Percentiles rank a stretch among this genome's conserved stretches.
Conservation (phyloP, 2,113 vertebrate species). For the Amia ocellicauda region DNA sequence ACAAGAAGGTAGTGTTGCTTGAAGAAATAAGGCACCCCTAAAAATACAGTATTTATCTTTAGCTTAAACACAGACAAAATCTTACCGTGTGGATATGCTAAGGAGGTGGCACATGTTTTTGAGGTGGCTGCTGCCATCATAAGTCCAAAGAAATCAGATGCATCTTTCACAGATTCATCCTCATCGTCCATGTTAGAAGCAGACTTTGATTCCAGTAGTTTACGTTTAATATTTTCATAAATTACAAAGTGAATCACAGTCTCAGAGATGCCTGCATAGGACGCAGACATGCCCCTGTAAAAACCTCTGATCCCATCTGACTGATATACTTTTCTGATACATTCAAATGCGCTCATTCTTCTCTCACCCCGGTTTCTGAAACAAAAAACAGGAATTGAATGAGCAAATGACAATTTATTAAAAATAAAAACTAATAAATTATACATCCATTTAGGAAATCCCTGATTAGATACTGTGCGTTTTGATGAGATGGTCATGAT, state of each 20-base stretch:
- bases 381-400: too few species aligned
- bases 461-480: too few species aligned
- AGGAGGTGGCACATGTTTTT: conserved; percentile 92
- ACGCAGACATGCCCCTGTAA: conserved; percentile 96
- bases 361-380: conserved; percentile 84
- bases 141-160: conserved; percentile 93
- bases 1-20: too few species aligned
- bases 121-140: conserved; percentile 98
- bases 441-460: too few species aligned
- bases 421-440: too few species aligned
- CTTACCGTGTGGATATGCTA: conserved; percentile 95
- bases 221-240: conserved; percentile 97
- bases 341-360: conserved; percentile 89
- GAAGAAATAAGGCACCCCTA: too few species aligned
- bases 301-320: conserved; percentile 88
- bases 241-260: conserved; percentile 98
- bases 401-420: too few species aligned
- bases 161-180: conserved; percentile 80
- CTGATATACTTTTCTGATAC: conserved; percentile 86
- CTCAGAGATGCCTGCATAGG: conserved; percentile 97
- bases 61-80: background rate
- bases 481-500: too few species aligned
- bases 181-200: conserved; percentile 75
- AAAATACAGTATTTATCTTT: too few species aligned
- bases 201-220: conserved; percentile 76